Percentiles rank a stretch among this genome's conserved stretches.
These are phyloP conservation scores for Hyles euphorbiae DNA, from an alignment of 1,140 invertebrate genomes.

Conservation along the genomic window DNA sequence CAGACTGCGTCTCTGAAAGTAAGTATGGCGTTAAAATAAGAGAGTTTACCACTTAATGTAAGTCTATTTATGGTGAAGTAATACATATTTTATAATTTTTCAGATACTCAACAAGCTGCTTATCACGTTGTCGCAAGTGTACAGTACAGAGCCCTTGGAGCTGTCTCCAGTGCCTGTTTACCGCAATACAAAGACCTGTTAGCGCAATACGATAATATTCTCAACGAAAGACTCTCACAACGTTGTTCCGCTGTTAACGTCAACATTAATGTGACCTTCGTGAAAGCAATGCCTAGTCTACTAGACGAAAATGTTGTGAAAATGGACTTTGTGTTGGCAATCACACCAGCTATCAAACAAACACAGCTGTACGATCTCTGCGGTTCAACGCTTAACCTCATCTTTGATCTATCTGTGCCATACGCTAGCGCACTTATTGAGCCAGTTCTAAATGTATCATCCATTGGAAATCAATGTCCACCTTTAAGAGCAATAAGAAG, in stretches of 20 bases:
- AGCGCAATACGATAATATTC: conserved; percentile 85
- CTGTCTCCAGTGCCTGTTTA: conserved; percentile 88
- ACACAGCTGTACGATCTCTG: conserved; percentile 95
- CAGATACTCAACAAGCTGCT: conserved; percentile 92
- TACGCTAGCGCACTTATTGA: conserved; percentile 94
- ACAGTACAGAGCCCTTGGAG: conserved; percentile 92
- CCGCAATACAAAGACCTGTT: conserved; percentile 91
- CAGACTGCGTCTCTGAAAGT: conserved; percentile 95
- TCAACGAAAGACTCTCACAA: conserved; percentile 90
- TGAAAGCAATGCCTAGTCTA: conserved; percentile 85
- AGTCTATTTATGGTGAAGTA: no score
- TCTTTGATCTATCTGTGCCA: conserved; percentile 95
- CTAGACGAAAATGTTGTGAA: conserved; percentile 91
- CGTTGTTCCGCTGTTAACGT: conserved; percentile 96
- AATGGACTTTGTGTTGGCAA: conserved; percentile 91
- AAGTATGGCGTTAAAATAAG: conserved; percentile 32
- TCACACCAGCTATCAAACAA: conserved; percentile 90
- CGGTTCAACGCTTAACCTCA: conserved; percentile 93
- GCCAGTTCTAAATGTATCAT: conserved; percentile 90
- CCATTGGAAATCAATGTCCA: conserved; percentile 93
- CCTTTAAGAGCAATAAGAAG: conserved; percentile 90
- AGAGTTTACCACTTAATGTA: no score
- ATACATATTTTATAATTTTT: conserved; percentile 32
- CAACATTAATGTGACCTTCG: conserved; percentile 94
- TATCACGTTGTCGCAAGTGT: conserved; percentile 94